Evolutionary conservation across 2,888 invertebrate genomes (phyloP).

Genomic region (Tortrix viridana): DNA sequence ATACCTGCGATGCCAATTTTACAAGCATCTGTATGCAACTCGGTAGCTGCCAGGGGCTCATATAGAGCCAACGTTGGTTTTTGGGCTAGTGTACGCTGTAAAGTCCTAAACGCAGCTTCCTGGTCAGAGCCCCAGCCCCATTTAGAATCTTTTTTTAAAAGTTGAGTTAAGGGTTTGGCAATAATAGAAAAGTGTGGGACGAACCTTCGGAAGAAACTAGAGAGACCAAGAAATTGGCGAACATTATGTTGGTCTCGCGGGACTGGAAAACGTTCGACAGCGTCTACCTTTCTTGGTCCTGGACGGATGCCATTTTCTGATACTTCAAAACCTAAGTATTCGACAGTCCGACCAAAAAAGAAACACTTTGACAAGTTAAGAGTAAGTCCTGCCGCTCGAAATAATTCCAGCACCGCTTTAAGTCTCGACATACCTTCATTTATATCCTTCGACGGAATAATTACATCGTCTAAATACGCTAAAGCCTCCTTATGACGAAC

Average conservation of each 20-base stretch:
- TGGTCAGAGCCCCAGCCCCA: conserved; percentile 31
- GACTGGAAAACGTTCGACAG: conserved; percentile 43
- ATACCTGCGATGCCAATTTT: conserved; percentile 15
- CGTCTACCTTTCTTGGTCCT: conserved; percentile 34
- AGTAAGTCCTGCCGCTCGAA: conserved; percentile 4
- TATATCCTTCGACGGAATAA: background rate
- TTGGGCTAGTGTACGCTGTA: conserved; percentile 11
- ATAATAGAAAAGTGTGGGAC: conserved; percentile 37
- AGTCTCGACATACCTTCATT: background rate
- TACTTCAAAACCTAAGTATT: conserved; percentile 23
- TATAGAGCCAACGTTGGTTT: conserved; percentile 10
- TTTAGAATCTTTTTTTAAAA: conserved; percentile 13
- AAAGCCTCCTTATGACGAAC: background rate
- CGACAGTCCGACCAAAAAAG: conserved; percentile 9
- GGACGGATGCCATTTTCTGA: conserved; percentile 27
- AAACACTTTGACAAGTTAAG: conserved; percentile 16
- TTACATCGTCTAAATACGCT: conserved; percentile 21
- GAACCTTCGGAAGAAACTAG: conserved; percentile 47
- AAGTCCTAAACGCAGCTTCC: conserved; percentile 20
- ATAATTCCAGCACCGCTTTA: background rate
- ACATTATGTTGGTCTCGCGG: conserved; percentile 44
- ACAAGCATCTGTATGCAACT: conserved; percentile 23
- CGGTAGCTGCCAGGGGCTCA: conserved; percentile 6
- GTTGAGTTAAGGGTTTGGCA: conserved; percentile 26
- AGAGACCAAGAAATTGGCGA: conserved; percentile 45